phyloP scores from a whole-genome alignment of 2,888 invertebrate species.

The Eurytoma adleriae region DNA sequence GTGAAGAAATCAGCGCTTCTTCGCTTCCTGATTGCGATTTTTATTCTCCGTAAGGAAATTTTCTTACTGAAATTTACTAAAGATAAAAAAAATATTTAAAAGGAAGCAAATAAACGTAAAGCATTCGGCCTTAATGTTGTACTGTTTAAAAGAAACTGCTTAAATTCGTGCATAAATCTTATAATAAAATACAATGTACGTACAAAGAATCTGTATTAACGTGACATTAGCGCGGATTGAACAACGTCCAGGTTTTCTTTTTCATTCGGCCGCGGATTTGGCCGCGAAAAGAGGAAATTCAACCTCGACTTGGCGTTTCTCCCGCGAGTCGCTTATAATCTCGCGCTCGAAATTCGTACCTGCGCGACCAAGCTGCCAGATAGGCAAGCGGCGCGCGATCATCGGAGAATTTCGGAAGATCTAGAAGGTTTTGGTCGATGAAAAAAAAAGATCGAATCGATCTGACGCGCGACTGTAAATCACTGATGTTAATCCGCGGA shows the following conservation, averaged over 20 bases:
- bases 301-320: constrained; percentile 35
- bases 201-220: neutral
- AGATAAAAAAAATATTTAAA: neutral
- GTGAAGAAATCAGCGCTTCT: constrained; percentile 15
- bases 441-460: constrained; percentile 6
- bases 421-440: constrained; percentile 7
- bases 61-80: too few relatives aligned
- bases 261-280: constrained; percentile 4
- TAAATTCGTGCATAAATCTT: neutral
- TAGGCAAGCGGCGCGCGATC: constrained; percentile 15
- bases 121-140: neutral
- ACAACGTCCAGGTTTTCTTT: neutral
- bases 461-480: neutral
- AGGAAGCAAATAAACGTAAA: too few relatives aligned
- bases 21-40: constrained; percentile 38
- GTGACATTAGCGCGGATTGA: neutral
- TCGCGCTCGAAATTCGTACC: neutral
- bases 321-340: neutral
- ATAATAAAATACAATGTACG: neutral
- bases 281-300: constrained; percentile 44
- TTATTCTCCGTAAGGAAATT: neutral
- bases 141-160: neutral
- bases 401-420: constrained; percentile 26
- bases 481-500: constrained; percentile 2
- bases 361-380: neutral